Base-by-base conservation (phyloP, 2,888 invertebrate genomes). In the Andrena camellia region DNA sequence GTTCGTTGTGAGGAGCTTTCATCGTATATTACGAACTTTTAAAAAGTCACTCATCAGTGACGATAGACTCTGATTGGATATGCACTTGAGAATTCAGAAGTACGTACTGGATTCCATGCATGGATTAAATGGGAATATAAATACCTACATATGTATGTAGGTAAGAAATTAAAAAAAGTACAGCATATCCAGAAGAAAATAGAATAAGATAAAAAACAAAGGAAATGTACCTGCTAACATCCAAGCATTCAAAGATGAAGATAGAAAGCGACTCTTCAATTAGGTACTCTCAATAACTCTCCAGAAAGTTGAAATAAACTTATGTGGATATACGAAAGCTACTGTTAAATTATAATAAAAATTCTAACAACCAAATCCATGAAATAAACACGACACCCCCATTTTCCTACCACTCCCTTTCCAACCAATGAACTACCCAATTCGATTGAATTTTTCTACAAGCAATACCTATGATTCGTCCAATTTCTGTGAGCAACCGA, bases 401-500 rank as follows among this genome's bases (percentile, higher is more conserved):
- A 54, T 54, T 54, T 54, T 48, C 50, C 1, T 1, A 26, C 50
- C 50, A 50, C 17, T 20, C 66, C 7, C 17, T 1, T 48, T 42
- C 50, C 26, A 54, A 54, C 13, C 66, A 26, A 70, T 2, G 7
- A 62, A n/a, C 59, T 1, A 59, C 48, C 13, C 8, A 13, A 26
- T 7, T n/a, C 10, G 2, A 33, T 10, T 59, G 48, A 29, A 35
- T 42, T 10, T 74, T 20, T 23, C 23, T n/a, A 23, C 57, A 10
- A 33, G 0, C n/a, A 31, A 17, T 6, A 35, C 10, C 35, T 10
- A 17, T 20, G 23, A 78, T 74, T 59, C 26, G 35, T 78, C 29
- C 31, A 33, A 48, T 68, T 67, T 75, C 60, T 67, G 50, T 54
- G 33, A 62, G 29, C 48, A 48, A 71, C 35, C 71, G 54, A 77